Evolutionary conservation across 2,113 vertebrate species (phyloP).

Genomic region (Gavia stellata): DNA sequence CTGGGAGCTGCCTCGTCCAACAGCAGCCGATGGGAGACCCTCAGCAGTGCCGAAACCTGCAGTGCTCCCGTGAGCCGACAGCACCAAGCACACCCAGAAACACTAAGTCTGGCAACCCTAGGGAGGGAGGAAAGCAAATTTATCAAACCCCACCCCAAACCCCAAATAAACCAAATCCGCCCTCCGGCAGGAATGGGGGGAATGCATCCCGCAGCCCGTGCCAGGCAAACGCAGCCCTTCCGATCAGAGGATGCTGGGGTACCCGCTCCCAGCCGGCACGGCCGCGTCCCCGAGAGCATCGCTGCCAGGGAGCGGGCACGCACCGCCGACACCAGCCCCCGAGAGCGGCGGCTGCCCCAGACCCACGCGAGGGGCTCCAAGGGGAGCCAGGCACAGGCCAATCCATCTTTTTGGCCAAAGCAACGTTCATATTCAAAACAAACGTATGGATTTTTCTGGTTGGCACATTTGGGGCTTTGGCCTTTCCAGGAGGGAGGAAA

Average conservation of each 20-base stretch:
- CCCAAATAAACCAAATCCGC: background rate
- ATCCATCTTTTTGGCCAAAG: background rate
- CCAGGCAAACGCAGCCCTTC: too few relatives aligned
- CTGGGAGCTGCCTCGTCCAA: background rate
- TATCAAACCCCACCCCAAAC: background rate
- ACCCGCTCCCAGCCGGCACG: accelerated
- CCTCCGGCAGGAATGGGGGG: background rate
- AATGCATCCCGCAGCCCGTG: background rate
- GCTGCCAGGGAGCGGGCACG: accelerated
- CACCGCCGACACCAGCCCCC: background rate
- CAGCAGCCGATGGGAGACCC: background rate
- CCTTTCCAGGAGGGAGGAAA: background rate
- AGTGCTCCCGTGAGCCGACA: background rate
- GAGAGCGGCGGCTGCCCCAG: background rate
- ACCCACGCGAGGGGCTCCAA: background rate
- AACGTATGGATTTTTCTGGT: accelerated
- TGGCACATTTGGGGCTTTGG: background rate
- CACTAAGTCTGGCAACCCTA: background rate
- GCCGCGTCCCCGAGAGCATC: background rate
- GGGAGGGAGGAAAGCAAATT: background rate
- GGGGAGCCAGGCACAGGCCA: background rate
- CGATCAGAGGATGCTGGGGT: background rate
- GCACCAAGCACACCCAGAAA: background rate
- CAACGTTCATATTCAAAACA: background rate
- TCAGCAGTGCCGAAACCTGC: background rate